phyloP scores from a whole-genome alignment of 2,888 invertebrate genomes.

The Dynastes tityus region DNA sequence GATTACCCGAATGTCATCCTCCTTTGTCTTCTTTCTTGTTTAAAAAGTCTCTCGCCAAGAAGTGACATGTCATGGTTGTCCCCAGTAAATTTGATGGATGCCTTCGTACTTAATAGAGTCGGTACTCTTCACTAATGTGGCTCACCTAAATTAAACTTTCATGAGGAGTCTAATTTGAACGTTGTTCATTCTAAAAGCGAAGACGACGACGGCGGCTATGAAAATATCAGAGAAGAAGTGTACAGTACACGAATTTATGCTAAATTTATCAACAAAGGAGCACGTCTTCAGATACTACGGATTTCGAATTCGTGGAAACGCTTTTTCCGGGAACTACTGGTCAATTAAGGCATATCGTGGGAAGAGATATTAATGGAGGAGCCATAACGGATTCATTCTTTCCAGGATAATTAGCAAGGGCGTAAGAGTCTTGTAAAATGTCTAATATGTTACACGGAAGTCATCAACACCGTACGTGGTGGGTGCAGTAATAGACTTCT shows the following conservation, averaged over 20 bases:
- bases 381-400: slow-evolving; percentile 43
- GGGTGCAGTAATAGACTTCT: no score
- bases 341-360: slow-evolving; percentile 41
- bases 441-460: background rate
- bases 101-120: slow-evolving; percentile 17
- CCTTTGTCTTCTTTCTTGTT: slow-evolving; percentile 29
- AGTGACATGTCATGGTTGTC: slow-evolving; percentile 45
- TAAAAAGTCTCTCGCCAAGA: slow-evolving; percentile 28
- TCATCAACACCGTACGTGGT: background rate
- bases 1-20: slow-evolving; percentile 21
- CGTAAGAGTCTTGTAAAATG: slow-evolving; percentile 2
- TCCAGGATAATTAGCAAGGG: slow-evolving; percentile 37
- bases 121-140: slow-evolving; percentile 26
- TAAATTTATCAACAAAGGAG: slow-evolving; percentile 41
- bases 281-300: slow-evolving; percentile 12
- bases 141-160: slow-evolving; percentile 41
- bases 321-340: slow-evolving; percentile 36
- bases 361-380: slow-evolving; percentile 30
- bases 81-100: slow-evolving; percentile 41
- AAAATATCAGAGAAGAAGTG: background rate
- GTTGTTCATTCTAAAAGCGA: slow-evolving; percentile 10
- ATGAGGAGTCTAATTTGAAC: slow-evolving; percentile 23
- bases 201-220: background rate
- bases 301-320: slow-evolving; percentile 38
- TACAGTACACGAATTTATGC: slow-evolving; percentile 37